Percentiles rank a stretch among this genome's conserved stretches.
These are phyloP conservation scores for Leptoteleia sp. DNA, from an alignment of 1,140 invertebrate genomes.

Conservation along the genomic window DNA sequence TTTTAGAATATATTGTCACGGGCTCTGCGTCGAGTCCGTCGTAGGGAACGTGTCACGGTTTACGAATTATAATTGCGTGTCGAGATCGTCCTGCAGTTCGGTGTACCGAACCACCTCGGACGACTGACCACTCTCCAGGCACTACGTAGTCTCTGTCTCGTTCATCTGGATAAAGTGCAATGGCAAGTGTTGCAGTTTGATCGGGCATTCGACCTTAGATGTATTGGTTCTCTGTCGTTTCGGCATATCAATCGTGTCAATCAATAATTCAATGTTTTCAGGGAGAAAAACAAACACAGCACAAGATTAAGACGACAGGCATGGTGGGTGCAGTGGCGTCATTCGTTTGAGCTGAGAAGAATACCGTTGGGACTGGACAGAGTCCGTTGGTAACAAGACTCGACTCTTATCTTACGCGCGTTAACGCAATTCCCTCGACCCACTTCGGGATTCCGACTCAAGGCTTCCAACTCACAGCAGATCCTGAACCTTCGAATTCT, in stretches of 20 bases:
- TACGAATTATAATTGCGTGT: constrained; percentile 25
- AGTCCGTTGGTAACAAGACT: too few relatives aligned
- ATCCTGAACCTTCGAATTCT: constrained; percentile 13
- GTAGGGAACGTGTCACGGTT: constrained; percentile 3
- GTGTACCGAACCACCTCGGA: constrained; percentile 11
- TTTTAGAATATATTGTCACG: constrained; percentile 64
- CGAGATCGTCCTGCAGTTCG: constrained; percentile 16
- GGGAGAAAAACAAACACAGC: constrained; percentile 67
- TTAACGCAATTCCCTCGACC: too few relatives aligned
- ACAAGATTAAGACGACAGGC: constrained; percentile 67
- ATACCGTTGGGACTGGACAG: neutral
- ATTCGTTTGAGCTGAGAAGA: constrained; percentile 53
- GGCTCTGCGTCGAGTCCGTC: constrained; percentile 23
- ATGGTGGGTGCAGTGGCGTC: constrained; percentile 43
- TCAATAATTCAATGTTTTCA: constrained; percentile 76
- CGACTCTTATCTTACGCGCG: too few relatives aligned
- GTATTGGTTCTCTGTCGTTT: constrained; percentile 68
- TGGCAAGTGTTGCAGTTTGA: constrained; percentile 75
- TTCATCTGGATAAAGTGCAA: constrained; percentile 76
- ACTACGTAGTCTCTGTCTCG: constrained; percentile 74
- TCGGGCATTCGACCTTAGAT: constrained; percentile 73
- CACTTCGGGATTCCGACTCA: too few relatives aligned
- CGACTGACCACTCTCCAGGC: constrained; percentile 26
- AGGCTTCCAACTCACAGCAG: neutral
- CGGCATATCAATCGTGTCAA: constrained; percentile 58